Evolutionary conservation across 2,797 vertebrate genomes (phyloP), one percentile per base, ranked within the genome.

Genomic region (Pseudochaenichthys georgianus): DNA sequence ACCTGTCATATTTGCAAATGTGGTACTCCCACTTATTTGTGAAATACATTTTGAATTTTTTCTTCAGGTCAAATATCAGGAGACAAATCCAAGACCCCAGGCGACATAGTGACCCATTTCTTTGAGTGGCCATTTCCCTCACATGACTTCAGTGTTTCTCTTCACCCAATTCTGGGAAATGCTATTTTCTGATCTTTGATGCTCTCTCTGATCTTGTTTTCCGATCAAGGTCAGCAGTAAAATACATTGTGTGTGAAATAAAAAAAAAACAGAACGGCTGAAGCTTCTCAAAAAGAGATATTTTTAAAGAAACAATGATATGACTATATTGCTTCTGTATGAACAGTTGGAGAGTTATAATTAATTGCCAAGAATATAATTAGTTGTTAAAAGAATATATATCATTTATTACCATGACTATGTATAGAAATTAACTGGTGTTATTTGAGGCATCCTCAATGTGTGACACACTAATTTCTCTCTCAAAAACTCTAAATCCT

Each of bases 91-190:
- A 85, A 58, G 65, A 74, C 87, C 80, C 23, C 41, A 67, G 75
- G 82, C 83, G 64, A 58, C 65, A 64, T 34, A 50, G n/a, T 82
- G 85, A 85, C 87, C 80, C 55, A 86, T 87, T 77, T 80, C 28
- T 50, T 72, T 70, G 64, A 74, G 59, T 58, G 62, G 73, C 63
- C 66, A 65, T 3, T 67, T 76, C 31, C 42, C 21, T 60, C 61
- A 60, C 15, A 68, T 65, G 8, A 78, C 58, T 55, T 54, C 16
- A 4, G 78, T 76, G 28, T 69, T 78, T 81, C n/a, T 31, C 63
- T 61, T 78, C 46, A 69, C 53, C 59, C 21, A 48, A n/a, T 46
- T 69, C 28, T 72, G 42, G 11, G 3, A 42, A 60, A 53, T 16
- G 47, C 19, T 68, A 3, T 58, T 13, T 7, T 13, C 15, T 46